Base-by-base conservation (phyloP, 2,888 invertebrate genomes). In the Belgica antarctica region DNA sequence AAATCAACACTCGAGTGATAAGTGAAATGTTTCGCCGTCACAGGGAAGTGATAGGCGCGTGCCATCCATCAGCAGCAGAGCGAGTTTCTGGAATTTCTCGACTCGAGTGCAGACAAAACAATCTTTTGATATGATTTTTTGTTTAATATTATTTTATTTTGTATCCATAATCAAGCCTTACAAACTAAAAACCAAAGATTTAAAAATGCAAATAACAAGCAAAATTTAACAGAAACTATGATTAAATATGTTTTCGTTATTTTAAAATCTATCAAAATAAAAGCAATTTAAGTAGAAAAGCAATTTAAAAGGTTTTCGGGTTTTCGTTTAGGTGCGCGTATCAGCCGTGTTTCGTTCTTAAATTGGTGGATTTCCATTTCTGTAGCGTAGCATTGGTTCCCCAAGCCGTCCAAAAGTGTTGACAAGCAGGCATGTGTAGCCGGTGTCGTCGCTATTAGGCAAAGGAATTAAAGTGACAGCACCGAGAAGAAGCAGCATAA, bases 361-460 rank as follows among this genome's bases (percentile, higher is more conserved):
- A 72, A 92, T 86, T 68, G 97, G 96, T 71, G 96, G 97, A 62
- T 95, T 94, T 73, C 96, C 96, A 78, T 96, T 89, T 22, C 92
- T 90, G 82, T 95, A 96, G 71, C 90, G 86, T 74, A 96, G 83
- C 80, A 94, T 89, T 47, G 96, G 95, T 74, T 94, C 91, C 71
- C 96, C 85, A 75, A 90, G 90, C 74, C 89, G 84, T 19, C 89
- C 89, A 75, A 93, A 87, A 74, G 89, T 89, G 80, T 92, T 93
- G 74, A 90, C 86, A 77, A 95, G 86, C 80, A 90, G 89, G 79
- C 94, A 92, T 73, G 88, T 87, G 79, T 89, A 91, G 4, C 57
- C 52, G 8, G 24, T 34, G 77, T 92, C 92, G 76, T 89, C 89
- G 81, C 92, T 91, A 73, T 90, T 87, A 80, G 91, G 89, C 15